Percentiles rank a stretch among this genome's conserved stretches.
Conservation (phyloP, 1,140 invertebrate species). For the Pygmarrhopalites habei region DNA sequence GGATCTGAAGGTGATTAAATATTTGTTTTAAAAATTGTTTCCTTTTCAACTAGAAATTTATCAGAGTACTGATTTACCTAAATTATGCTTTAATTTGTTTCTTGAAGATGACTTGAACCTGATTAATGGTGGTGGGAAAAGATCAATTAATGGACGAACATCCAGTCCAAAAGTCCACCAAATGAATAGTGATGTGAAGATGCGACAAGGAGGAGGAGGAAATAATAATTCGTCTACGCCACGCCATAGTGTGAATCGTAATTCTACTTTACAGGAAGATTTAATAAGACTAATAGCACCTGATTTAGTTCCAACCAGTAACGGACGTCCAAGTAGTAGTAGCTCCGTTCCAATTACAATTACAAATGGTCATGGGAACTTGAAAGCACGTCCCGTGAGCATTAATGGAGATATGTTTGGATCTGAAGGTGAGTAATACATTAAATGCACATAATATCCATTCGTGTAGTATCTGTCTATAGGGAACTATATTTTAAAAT, state of each 20-base stretch:
- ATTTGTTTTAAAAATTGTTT: no score
- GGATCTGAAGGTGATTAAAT: constrained; percentile 17
- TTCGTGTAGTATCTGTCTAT: no score
- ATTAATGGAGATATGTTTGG: constrained; percentile 17
- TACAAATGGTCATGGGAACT: background rate
- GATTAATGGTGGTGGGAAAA: background rate
- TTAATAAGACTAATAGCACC: constrained; percentile 81
- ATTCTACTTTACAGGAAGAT: constrained; percentile 74
- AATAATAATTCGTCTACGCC: constrained; percentile 41
- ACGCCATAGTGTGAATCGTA: constrained; percentile 53
- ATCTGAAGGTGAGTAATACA: constrained; percentile 28
- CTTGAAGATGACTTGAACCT: constrained; percentile 14
- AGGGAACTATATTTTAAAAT: no score
- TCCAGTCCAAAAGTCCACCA: constrained; percentile 21
- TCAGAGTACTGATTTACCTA: no score
- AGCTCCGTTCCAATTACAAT: constrained; percentile 7
- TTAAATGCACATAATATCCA: no score
- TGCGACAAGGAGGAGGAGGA: constrained; percentile 47
- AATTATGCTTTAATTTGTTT: no score
- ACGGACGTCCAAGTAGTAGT: constrained; percentile 14
- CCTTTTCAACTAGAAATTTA: no score
- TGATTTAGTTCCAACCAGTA: constrained; percentile 48
- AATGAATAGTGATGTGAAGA: constrained; percentile 39
- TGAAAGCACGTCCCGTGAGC: constrained; percentile 23
- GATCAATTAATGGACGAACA: constrained; percentile 17